A percentile compares a stretch with the other conserved stretches of the same genome.
Conservation (phyloP, 2,888 invertebrate genomes). For the Rapana venosa region DNA sequence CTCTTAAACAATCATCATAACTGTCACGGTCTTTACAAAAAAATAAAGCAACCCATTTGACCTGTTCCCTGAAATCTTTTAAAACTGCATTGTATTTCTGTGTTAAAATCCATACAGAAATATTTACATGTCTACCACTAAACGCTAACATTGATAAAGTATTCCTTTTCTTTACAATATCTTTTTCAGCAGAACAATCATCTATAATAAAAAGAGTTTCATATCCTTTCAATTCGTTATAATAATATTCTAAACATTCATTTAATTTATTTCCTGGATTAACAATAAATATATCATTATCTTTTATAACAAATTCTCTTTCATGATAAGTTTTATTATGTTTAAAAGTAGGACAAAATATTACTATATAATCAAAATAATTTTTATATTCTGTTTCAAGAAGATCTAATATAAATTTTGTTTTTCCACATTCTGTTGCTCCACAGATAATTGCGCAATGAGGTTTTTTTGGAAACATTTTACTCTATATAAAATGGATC, state of each 20-base stretch:
- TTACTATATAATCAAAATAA: neutral
- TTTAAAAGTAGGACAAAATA: slow-evolving; percentile 18
- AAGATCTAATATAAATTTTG: slow-evolving; percentile 15
- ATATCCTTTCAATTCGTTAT: neutral
- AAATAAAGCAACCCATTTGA: neutral
- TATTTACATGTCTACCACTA: slow-evolving; percentile 6
- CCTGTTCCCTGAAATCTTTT: slow-evolving; percentile 5
- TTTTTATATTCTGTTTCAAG: neutral
- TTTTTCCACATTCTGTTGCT: slow-evolving; percentile 18
- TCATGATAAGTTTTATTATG: slow-evolving; percentile 14
- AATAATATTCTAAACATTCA: slow-evolving; percentile 18
- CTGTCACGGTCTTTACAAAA: slow-evolving; percentile 2
- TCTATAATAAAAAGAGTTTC: slow-evolving; percentile 2
- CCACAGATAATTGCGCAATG: slow-evolving; percentile 14
- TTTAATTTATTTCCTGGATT: slow-evolving; percentile 6
- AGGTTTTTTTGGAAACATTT: neutral
- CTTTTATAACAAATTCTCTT: neutral
- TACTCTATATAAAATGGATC: slow-evolving; percentile 14
- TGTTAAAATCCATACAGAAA: neutral
- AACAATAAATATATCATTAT: neutral
- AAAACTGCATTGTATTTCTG: neutral
- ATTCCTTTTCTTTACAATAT: slow-evolving; percentile 18
- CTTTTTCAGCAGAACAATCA: slow-evolving; percentile 1
- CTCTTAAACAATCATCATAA: neutral
- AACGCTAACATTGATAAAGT: slow-evolving; percentile 18